These are phyloP conservation scores for Diadophis punctatus DNA, from an alignment of 2,113 vertebrate species.

Conservation along the genomic window DNA sequence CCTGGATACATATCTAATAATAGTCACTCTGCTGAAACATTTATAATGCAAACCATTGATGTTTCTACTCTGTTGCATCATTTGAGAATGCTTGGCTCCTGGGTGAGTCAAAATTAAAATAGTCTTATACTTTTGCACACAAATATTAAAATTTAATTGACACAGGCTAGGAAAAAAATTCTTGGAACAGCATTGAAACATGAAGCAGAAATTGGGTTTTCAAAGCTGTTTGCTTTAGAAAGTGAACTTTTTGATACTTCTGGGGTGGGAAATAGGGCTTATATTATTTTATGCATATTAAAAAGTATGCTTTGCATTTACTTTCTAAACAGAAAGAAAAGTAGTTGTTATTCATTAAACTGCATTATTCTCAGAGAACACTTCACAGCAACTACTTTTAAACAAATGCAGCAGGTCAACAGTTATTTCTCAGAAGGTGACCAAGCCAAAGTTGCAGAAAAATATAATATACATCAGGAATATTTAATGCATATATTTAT, in stretches of 20 bases:
- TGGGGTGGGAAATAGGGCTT: slow-evolving; percentile 1
- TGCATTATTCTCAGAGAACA: not conserved
- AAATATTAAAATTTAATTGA: not conserved
- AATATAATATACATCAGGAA: not conserved
- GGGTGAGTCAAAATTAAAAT: not conserved
- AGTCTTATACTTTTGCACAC: not conserved
- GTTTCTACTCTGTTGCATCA: not conserved
- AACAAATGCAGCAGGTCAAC: not conserved
- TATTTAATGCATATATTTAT: not conserved
- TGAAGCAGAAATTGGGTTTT: slow-evolving; percentile 14
- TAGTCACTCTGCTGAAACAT: not conserved
- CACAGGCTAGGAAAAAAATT: not conserved
- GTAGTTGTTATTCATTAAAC: slow-evolving; percentile 1
- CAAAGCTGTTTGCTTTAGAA: slow-evolving; percentile 41
- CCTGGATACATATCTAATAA: not conserved
- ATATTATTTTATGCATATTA: not conserved
- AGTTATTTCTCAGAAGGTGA: not conserved
- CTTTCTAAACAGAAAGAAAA: not conserved
- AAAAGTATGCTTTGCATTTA: not conserved
- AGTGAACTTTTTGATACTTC: slow-evolving; percentile 30
- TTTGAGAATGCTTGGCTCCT: not conserved
- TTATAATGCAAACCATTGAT: not conserved
- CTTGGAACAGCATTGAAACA: not conserved
- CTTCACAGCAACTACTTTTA: not conserved
- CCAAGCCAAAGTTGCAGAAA: not conserved